Percentiles rank a stretch among this genome's conserved stretches.
Evolutionary conservation across 1,140 invertebrate genomes (phyloP).

Genomic region (honey bee (Apis mellifera)): Amel_HAv3.1 CM009936.2:9809001-9809500

Average conservation of each 20-base stretch:
- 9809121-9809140: not conserved
- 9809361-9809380: not conserved
- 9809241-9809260: conserved; percentile 4
- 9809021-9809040: not conserved
- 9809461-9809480: no score
- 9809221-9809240: conserved; percentile 3
- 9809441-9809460: no score
- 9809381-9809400: not conserved
- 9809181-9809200: not conserved
- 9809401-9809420: no score
- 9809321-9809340: not conserved
- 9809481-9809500: no score
- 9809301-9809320: no score
- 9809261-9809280: conserved; percentile 16
- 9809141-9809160: not conserved
- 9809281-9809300: not conserved
- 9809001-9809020: not conserved
- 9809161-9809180: not conserved
- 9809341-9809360: not conserved
- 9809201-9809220: conserved; percentile 28
- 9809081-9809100: conserved; percentile 17
- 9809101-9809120: conserved; percentile 1
- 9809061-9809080: not conserved
- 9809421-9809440: no score
- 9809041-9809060: not conserved